Base-by-base conservation (phyloP, 2,797 vertebrate genomes). In the Gymnothorax reevesii region DNA sequence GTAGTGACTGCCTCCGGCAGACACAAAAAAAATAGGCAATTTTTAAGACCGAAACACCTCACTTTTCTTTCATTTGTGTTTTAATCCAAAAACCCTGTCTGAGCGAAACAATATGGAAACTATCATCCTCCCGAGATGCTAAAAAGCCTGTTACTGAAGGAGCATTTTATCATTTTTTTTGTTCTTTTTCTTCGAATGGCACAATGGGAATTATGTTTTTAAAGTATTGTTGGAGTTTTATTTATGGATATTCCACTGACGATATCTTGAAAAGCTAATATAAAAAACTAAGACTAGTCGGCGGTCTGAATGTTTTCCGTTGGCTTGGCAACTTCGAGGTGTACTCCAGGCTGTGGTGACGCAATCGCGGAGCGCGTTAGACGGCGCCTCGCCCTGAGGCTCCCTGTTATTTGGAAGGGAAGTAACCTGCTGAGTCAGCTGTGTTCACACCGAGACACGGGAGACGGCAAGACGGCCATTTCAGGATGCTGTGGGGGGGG, bases 231-330 rank as follows among this genome's bases (percentile, higher is more conserved):
- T 86, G 87, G 88, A 84, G 60, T 90, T 87, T 85, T 85, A 87
- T 84, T 89, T 90, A 89, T 90, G 90, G 90, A 86, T 91, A 42
- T 91, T 89, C 20, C 77, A 88, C 84, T 87, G 87, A 59, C 83
- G 83, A 64, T 89, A 86, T 84, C 82, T 87, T 87, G 87, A 89
- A 86, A 80, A 91, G 89, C 88, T 90, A 88, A 87, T 88, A 84
- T 90, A 88, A 91, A 82, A 71, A n/a, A 7, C 83, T 82, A 82
- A 86, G 88, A 88, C 57, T 22, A 17, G 82, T 49, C 57, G 79
- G 71, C 89, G 85, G 83, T 84, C 86, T 89, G 88, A 89, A 88
- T 87, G 84, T 88, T 87, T 88, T 83, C 66, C 87, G 83, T 90
- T 66, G 87, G 87, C 83, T 73, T 83, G 89, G 88, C 89, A 86